phyloP scores from a whole-genome alignment of 2,113 vertebrate genomes.

The Lepisosteus oculatus region DNA sequence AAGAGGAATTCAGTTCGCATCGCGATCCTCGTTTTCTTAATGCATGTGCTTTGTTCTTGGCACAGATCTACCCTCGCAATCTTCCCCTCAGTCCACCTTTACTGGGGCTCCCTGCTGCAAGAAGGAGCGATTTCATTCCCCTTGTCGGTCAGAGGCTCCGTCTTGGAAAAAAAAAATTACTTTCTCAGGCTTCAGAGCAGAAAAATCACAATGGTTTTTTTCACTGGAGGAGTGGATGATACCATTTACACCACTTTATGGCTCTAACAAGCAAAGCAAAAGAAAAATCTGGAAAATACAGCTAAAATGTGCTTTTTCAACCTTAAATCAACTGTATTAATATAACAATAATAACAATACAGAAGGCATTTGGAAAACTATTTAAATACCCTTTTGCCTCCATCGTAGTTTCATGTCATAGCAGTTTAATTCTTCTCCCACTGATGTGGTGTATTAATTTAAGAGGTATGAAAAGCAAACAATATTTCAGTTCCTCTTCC shows the following conservation, averaged over 20 bases:
- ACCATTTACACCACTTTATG: not conserved
- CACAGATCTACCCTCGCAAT: not conserved
- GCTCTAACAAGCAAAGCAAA: too few species aligned
- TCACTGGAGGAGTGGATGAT: not conserved
- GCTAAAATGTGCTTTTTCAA: too few species aligned
- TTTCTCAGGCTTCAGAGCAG: conserved; percentile 2
- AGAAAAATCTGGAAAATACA: too few species aligned
- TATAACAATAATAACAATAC: too few species aligned
- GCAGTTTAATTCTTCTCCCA: too few species aligned
- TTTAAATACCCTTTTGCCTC: too few species aligned
- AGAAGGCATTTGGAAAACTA: too few species aligned
- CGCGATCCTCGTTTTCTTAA: conserved; percentile 43
- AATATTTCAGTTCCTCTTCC: too few species aligned
- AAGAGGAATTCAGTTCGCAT: conserved; percentile 44
- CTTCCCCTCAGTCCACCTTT: not conserved
- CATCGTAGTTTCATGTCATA: too few species aligned
- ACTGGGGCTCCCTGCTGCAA: not conserved
- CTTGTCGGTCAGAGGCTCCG: not conserved
- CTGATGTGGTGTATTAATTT: too few species aligned
- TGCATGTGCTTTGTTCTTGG: not conserved
- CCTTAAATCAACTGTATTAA: too few species aligned
- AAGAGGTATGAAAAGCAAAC: too few species aligned
- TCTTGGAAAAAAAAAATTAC: not conserved
- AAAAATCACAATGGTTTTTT: not conserved
- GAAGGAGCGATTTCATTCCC: not conserved